Evolutionary conservation across 2,888 invertebrate species (phyloP), one percentile per base, ranked within the genome.

Genomic region (Hylaea fasciaria): DNA sequence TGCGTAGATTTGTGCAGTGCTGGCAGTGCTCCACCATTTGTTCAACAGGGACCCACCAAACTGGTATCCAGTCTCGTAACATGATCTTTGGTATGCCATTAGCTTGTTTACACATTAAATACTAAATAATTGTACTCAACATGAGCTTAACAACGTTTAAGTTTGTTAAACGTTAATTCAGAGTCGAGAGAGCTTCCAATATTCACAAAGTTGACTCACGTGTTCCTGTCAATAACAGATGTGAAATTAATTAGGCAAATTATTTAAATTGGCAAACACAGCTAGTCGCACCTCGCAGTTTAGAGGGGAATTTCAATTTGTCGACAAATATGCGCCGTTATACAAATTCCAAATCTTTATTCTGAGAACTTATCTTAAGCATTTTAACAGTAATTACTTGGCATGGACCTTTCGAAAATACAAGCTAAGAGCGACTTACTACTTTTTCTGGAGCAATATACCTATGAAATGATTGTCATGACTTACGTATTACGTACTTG

Each of bases 1-100:
- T 82, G 87, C 86, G 81, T 87, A 85, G 85, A 87, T 89, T 87
- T 89, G 86, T 89, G 89, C 90, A 87, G 77, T 81, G 82, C 82
- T 80, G 88, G 89, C 90, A 87, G 77, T 81, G 82, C 82, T 80
- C 77, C 80, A 82, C 77, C 82, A 81, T 81, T 80, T 77, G 77
- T 77, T 79, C 80, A 77, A 79, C 78, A 81, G 76, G 79, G 77
- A 81, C 83, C 84, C 83, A 85, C 85, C 84, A 81, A 82, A 87
- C 87, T 83, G 84, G 89, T 89, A 83, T 76, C 77, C 73, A 77
- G 76, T 74, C 78, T 78, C 75, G 88, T 85, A 89, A 88, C 86
- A 81, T 82, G 85, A 89, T 88, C 87, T 81, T 78, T 73, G 81
- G 83, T 81, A 86, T 83, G 81, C 88, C 87, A 90, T 90, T 90